phyloP scores from a whole-genome alignment of 2,888 invertebrate genomes.

The Chirona hameri region DNA sequence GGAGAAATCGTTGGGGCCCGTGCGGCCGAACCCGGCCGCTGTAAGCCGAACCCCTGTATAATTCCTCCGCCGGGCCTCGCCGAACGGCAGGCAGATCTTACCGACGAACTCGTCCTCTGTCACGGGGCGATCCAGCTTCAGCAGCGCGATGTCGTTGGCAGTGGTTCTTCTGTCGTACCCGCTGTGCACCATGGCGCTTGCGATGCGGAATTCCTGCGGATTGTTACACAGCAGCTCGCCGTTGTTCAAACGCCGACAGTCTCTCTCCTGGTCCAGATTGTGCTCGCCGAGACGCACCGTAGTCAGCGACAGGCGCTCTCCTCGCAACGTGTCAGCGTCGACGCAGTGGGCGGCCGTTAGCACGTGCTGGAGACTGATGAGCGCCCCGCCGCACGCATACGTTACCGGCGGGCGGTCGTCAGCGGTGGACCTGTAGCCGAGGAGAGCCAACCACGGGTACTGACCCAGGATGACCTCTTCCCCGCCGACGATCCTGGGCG shows the following conservation, averaged over 20 bases:
- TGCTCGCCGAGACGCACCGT: neutral
- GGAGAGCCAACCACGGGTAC: constrained; percentile 34
- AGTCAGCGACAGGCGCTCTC: neutral
- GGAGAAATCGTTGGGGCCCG: neutral
- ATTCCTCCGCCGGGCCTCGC: neutral
- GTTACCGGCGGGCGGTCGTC: neutral
- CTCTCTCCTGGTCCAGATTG: neutral
- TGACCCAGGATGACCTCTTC: constrained; percentile 8
- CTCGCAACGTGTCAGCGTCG: neutral
- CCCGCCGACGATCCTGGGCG: constrained; percentile 10
- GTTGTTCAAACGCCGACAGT: neutral
- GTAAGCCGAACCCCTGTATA: neutral
- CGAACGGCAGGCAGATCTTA: constrained; percentile 23
- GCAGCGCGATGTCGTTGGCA: neutral
- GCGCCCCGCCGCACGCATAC: constrained; percentile 31
- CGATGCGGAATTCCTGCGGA: neutral
- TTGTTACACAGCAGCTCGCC: neutral
- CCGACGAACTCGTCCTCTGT: neutral
- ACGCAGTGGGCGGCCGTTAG: constrained; percentile 33
- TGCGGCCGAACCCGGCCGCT: neutral
- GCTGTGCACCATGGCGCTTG: neutral
- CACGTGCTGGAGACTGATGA: constrained; percentile 31
- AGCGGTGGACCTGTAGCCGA: constrained; percentile 11
- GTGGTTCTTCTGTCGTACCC: neutral
- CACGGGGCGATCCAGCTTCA: neutral